Conservation (phyloP, 1,140 invertebrate genomes). For the Drosophila pandora region DNA sequence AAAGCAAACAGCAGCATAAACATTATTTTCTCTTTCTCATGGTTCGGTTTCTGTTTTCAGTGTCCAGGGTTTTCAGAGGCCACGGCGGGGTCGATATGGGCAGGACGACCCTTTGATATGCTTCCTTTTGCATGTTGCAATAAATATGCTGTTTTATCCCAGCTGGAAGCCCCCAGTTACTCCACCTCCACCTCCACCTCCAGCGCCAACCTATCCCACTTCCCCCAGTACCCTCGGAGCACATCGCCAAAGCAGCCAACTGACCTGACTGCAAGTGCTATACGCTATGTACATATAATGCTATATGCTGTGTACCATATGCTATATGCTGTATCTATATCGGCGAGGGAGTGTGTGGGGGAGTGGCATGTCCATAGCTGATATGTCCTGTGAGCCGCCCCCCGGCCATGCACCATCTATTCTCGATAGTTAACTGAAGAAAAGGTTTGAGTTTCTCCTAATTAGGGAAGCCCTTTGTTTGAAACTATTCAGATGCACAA, state of each 20-base stretch:
- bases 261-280: slow-evolving; percentile 34
- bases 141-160: slow-evolving; percentile 81
- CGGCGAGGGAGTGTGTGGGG: background rate
- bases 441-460: slow-evolving; percentile 32
- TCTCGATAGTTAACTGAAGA: slow-evolving; percentile 11
- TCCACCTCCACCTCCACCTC: slow-evolving; percentile 1
- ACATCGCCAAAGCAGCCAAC: slow-evolving; percentile 29
- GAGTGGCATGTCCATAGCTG: slow-evolving; percentile 13
- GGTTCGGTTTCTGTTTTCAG: slow-evolving; percentile 42
- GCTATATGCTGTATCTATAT: slow-evolving; percentile 11
- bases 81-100: slow-evolving; percentile 33
- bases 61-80: slow-evolving; percentile 25
- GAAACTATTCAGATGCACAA: slow-evolving; percentile 1
- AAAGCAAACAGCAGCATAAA: slow-evolving; percentile 80
- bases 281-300: slow-evolving; percentile 6
- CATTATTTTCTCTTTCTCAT: slow-evolving; percentile 76
- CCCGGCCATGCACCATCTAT: background rate
- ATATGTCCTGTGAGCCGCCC: slow-evolving; percentile 32
- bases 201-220: background rate
- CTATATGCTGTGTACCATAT: slow-evolving; percentile 10
- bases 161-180: slow-evolving; percentile 24
- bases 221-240: slow-evolving; percentile 6
- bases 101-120: slow-evolving; percentile 69
- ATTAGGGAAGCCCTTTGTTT: slow-evolving; percentile 39
- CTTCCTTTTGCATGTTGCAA: slow-evolving; percentile 78